These are phyloP conservation scores for Harpalus rufipes DNA, from an alignment of 2,888 invertebrate genomes.

Conservation along the genomic window DNA sequence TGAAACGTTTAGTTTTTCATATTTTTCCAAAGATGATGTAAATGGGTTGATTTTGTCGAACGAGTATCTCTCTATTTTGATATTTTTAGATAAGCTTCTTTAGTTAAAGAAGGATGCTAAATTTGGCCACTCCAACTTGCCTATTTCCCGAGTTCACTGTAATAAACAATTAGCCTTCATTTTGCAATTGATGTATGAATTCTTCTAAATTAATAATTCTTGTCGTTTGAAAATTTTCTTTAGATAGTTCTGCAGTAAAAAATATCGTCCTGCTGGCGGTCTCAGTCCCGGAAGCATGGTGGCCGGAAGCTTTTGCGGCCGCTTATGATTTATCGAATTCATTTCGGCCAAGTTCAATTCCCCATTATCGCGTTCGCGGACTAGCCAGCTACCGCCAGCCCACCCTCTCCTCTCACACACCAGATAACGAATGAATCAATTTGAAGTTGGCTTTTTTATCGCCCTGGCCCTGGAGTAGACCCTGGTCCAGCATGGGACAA, in stretches of 20 bases:
- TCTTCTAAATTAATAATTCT: too few species aligned
- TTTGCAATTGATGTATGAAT: too few species aligned
- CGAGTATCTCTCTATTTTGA: too few species aligned
- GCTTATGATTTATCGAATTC: slow-evolving; percentile 66
- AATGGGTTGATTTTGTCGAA: too few species aligned
- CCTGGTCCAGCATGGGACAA: slow-evolving; percentile 2
- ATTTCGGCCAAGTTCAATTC: slow-evolving; percentile 67
- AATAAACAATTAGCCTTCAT: too few species aligned
- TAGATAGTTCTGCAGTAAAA: not conserved
- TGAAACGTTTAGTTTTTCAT: too few species aligned
- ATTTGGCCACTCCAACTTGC: too few species aligned
- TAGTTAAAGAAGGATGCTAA: too few species aligned
- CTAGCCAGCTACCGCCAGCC: not conserved
- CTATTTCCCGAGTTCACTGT: too few species aligned
- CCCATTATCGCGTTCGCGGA: slow-evolving; percentile 60
- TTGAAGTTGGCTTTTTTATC: slow-evolving; percentile 59
- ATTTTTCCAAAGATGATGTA: too few species aligned
- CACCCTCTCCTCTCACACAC: not conserved
- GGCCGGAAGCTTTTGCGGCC: slow-evolving; percentile 26
- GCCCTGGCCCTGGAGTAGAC: slow-evolving; percentile 34
- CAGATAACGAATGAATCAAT: slow-evolving; percentile 62
- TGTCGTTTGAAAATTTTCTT: not conserved
- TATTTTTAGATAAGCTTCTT: too few species aligned
- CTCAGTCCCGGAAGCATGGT: slow-evolving; percentile 11
- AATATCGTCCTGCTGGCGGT: not conserved